A percentile compares a stretch with the other conserved stretches of the same genome.
Conservation (phyloP, 1,140 invertebrate genomes). For the Heliconius eleuchia region DNA sequence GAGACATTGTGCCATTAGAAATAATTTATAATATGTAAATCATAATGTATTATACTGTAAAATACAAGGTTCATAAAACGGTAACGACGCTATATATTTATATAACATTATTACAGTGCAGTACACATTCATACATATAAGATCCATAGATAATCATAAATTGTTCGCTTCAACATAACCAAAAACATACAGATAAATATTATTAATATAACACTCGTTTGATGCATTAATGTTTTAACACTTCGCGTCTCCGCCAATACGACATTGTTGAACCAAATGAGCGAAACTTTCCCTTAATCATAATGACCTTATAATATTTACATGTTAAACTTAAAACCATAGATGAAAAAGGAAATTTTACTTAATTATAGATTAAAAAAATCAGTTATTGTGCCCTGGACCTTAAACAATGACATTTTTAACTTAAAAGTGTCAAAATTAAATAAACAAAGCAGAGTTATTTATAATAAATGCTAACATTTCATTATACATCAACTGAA, state of each 20-base stretch:
- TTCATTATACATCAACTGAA: background rate
- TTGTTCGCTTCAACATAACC: slow-evolving; percentile 2
- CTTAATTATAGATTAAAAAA: slow-evolving; percentile 10
- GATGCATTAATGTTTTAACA: too few species aligned
- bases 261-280: too few species aligned
- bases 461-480: slow-evolving; percentile 24
- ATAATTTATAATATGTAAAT: too few species aligned
- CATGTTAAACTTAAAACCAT: slow-evolving; percentile 3
- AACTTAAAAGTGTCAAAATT: background rate
- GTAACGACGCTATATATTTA: background rate
- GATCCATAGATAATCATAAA: slow-evolving; percentile 27
- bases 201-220: too few species aligned
- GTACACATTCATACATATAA: slow-evolving; percentile 12
- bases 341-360: slow-evolving; percentile 4
- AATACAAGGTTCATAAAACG: background rate
- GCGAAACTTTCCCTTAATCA: background rate
- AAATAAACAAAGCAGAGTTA: slow-evolving; percentile 1
- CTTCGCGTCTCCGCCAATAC: too few species aligned
- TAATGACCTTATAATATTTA: slow-evolving; percentile 11
- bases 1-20: too few species aligned
- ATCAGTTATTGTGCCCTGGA: slow-evolving; percentile 24
- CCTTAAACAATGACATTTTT: slow-evolving; percentile 3
- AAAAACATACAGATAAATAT: background rate
- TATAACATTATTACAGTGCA: slow-evolving; percentile 8
- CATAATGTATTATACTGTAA: background rate